Evolutionary conservation across 2,113 vertebrate species (phyloP), one percentile per base, ranked within the genome.

Genomic region (Lophochroa leadbeateri): DNA sequence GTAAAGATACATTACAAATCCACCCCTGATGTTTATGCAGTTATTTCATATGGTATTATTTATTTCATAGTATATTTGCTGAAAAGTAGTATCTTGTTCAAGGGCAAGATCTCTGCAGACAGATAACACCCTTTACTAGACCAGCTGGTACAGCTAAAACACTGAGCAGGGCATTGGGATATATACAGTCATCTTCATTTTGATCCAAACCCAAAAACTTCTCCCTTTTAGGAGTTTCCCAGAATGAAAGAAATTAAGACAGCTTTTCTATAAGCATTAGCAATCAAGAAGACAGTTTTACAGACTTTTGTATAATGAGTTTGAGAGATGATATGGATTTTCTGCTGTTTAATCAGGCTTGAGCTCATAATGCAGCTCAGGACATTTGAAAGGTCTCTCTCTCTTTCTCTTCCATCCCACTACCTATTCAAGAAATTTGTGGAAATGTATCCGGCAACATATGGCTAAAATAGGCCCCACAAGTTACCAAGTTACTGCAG

Each of bases 341-440:
- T 86, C 46, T 91, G 76, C 75, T 60, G 17, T 88, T 96, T 84
- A 84, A 89, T 91, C 65, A 92, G 55, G 16, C 35, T 78, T 89
- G 65, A 94, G 74, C 35, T 91, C 39, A 31, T 91, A 75, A 87
- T 28, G 43, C 39, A 68, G 39, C 17, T 74, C 33, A 75, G 69
- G 47, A 60, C 69, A 70, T 41, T 77, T 55, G 49, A 60, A 88
- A 92, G 46, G 61, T 58, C 47, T 93, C 19, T 76, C 52, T 61
- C 13, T 18, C 47, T 85, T 41, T 49, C 33, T 61, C 18, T 77
- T 64, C 50, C 71, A 55, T 31, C 20, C 20, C 18, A 50, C 55
- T 47, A 50, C 7, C 11, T 68, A 24, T 33, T 83, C 7, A 55
- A 31, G 39, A 82, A n/a, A 89, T 84, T 39, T 75, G 50, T 79